These are phyloP conservation scores for Scaptodrosophila latifasciaeformis DNA, from an alignment of 2,888 invertebrate species.

Conservation along the genomic window DNA sequence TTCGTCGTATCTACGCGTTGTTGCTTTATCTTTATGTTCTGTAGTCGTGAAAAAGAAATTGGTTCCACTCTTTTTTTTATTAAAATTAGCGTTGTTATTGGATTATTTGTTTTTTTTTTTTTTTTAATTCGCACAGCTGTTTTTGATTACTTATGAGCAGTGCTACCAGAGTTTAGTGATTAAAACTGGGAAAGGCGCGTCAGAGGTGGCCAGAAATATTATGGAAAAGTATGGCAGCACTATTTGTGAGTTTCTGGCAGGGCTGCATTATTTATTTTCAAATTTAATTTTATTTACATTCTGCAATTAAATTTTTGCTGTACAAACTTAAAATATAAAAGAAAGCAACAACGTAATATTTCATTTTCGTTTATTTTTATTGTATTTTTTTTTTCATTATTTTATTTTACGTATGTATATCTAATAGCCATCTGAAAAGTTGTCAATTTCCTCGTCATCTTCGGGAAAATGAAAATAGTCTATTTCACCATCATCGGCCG, in stretches of 20 bases:
- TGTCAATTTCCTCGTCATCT: constrained; percentile 23
- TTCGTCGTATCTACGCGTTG: no score
- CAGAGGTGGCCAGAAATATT: neutral
- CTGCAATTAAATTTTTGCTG: constrained; percentile 23
- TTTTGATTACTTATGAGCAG: no score
- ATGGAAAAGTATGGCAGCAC: neutral
- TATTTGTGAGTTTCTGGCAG: neutral
- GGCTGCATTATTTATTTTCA: neutral
- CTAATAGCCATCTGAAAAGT: neutral
- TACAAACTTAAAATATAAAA: neutral
- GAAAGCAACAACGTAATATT: constrained; percentile 11
- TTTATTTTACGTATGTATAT: no score
- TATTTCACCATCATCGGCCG: constrained; percentile 21
- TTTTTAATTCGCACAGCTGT: neutral
- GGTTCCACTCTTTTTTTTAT: no score
- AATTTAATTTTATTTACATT: neutral
- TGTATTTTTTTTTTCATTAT: neutral
- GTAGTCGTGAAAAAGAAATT: no score
- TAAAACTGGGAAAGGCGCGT: no score
- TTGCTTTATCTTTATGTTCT: no score
- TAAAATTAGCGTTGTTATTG: no score
- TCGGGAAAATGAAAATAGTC: constrained; percentile 61
- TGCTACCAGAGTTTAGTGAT: no score
- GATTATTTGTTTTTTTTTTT: constrained; percentile 2
- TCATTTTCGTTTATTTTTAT: constrained; percentile 26